A percentile compares a stretch with the other conserved stretches of the same genome.
Conservation (phyloP, 2,888 invertebrate species). For the Thysanoteuthis rhombus region DNA sequence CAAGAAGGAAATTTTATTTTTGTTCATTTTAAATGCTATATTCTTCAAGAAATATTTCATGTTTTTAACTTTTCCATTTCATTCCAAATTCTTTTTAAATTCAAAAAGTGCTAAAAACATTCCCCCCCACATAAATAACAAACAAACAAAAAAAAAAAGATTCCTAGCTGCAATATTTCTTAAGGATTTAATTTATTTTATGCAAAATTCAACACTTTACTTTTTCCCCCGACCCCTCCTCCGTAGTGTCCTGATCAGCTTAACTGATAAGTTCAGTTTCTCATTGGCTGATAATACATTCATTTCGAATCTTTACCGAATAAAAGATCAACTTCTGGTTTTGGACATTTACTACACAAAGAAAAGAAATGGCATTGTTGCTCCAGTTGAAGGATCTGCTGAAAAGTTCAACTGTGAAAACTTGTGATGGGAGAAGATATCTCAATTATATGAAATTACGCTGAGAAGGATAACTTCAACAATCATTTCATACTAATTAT, state of each 20-base stretch:
- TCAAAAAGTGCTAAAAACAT: no score
- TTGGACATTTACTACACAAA: background rate
- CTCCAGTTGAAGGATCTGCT: background rate
- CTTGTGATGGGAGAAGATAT: background rate
- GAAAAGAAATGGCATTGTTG: background rate
- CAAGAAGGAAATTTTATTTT: background rate
- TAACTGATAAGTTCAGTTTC: background rate
- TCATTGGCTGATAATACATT: background rate
- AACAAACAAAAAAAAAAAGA: background rate
- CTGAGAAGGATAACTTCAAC: background rate
- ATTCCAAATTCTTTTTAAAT: background rate
- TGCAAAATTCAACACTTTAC: background rate
- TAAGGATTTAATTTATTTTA: background rate
- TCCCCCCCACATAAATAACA: no score
- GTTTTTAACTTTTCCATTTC: background rate
- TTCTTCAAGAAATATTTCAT: background rate
- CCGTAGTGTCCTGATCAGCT: background rate
- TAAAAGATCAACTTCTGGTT: background rate
- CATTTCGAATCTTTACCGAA: background rate
- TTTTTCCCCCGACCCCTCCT: background rate
- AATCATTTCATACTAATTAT: background rate
- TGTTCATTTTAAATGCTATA: background rate
- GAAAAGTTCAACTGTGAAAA: background rate
- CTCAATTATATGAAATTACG: background rate
- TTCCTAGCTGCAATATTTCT: background rate